phyloP scores from a whole-genome alignment of 2,888 invertebrate species.

The Andrena fulva region DNA sequence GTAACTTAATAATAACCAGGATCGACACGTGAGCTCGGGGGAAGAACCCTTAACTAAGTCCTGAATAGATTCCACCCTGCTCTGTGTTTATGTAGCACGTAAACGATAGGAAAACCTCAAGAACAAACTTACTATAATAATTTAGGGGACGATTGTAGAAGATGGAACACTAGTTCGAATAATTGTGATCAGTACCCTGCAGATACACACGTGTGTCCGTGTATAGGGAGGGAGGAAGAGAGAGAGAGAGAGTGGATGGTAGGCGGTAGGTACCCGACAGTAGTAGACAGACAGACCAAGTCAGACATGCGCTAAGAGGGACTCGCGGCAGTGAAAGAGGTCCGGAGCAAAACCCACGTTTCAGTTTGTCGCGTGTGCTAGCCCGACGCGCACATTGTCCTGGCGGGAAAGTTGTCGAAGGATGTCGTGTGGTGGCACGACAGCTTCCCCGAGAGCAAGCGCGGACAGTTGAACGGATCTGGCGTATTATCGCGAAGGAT shows the following conservation, averaged over 20 bases:
- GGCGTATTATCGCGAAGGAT: slow-evolving; percentile 7
- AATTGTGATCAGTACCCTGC: neutral
- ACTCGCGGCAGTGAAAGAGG: slow-evolving; percentile 69
- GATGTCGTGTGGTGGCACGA: slow-evolving; percentile 22
- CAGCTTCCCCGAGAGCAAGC: neutral
- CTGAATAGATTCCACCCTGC: too few relatives aligned
- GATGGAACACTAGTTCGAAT: neutral
- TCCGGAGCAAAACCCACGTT: slow-evolving; percentile 71
- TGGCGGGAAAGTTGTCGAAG: slow-evolving; percentile 1
- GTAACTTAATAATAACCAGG: too few relatives aligned
- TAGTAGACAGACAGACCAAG: slow-evolving; percentile 72
- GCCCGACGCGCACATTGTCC: slow-evolving; percentile 66
- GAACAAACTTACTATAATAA: neutral
- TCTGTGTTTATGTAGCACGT: neutral
- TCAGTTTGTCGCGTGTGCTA: slow-evolving; percentile 78
- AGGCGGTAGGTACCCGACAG: slow-evolving; percentile 54
- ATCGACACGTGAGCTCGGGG: too few relatives aligned
- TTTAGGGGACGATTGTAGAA: neutral
- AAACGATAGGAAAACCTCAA: neutral
- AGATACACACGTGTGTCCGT: neutral
- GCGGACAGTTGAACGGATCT: neutral
- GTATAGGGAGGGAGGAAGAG: slow-evolving; percentile 5
- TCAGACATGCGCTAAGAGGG: slow-evolving; percentile 77
- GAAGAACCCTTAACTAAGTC: too few relatives aligned
- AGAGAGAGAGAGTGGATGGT: neutral